These are phyloP conservation scores for Cremastinae sp. DNA, from an alignment of 2,888 invertebrate genomes.

Conservation along the genomic window DNA sequence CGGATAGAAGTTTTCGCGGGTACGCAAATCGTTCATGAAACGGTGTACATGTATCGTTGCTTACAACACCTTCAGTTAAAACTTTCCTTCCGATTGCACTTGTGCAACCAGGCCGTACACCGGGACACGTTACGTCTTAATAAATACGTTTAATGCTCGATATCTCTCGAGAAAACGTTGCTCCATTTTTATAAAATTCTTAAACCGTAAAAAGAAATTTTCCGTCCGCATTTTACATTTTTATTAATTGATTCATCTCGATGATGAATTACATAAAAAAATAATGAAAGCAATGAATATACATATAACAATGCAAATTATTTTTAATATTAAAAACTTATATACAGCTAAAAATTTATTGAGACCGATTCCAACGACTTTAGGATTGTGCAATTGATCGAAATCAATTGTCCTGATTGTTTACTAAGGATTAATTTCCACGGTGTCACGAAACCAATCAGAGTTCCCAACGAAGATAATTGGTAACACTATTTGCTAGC, in stretches of 20 bases:
- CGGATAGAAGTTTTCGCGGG: neutral
- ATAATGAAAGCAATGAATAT: no score
- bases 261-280: no score
- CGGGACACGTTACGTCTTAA: constrained; percentile 43
- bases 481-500: constrained; percentile 9
- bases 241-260: no score
- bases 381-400: no score
- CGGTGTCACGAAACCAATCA: neutral
- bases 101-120: constrained; percentile 52
- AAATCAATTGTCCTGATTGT: no score
- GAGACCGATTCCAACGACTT: no score
- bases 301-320: no score
- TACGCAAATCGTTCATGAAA: neutral
- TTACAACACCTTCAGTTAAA: constrained; percentile 66
- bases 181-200: neutral
- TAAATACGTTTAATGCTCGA: constrained; percentile 33
- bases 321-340: no score
- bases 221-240: no score
- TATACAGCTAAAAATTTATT: no score
- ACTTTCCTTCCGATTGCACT: constrained; percentile 67
- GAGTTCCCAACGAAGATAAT: neutral
- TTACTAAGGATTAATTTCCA: neutral
- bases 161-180: neutral
- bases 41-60: constrained; percentile 47
- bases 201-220: no score